These are phyloP conservation scores for Atherix ibis DNA, from an alignment of 2,888 invertebrate species.

Conservation along the genomic window DNA sequence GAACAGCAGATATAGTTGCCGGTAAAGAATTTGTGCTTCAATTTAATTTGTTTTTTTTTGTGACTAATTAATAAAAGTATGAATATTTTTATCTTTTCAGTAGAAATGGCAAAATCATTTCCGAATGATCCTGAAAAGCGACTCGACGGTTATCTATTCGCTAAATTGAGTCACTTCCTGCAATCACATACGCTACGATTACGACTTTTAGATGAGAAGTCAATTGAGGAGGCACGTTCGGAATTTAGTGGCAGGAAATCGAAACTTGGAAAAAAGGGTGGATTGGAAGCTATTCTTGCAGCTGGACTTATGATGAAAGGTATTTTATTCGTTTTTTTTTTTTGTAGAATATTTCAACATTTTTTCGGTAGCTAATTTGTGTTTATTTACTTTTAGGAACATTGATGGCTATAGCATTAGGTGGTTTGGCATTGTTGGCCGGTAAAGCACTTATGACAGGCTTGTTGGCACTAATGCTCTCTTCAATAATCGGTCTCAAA, in stretches of 20 bases:
- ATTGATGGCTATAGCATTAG: constrained; percentile 54
- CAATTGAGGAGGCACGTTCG: constrained; percentile 41
- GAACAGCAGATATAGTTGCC: constrained; percentile 51
- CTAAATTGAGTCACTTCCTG: constrained; percentile 52
- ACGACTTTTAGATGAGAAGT: constrained; percentile 47
- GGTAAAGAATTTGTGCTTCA: constrained; percentile 25
- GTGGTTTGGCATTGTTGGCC: constrained; percentile 59
- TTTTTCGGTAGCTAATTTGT: too few species aligned
- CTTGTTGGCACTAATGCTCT: constrained; percentile 60
- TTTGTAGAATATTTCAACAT: background rate
- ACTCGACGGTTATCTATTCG: constrained; percentile 57
- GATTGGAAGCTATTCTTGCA: constrained; percentile 38
- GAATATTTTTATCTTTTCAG: too few species aligned
- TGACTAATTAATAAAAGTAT: too few species aligned
- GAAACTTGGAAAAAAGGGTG: constrained; percentile 38
- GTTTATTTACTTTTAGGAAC: constrained; percentile 41
- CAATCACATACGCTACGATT: constrained; percentile 59
- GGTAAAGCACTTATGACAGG: constrained; percentile 75
- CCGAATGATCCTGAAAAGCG: constrained; percentile 61
- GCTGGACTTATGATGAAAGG: constrained; percentile 50
- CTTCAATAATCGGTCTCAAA: constrained; percentile 61
- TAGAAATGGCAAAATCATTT: constrained; percentile 55
- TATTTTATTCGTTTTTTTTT: constrained; percentile 15
- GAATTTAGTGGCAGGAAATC: constrained; percentile 41
- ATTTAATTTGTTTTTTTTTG: too few species aligned